Evolutionary conservation across 1,140 invertebrate genomes (phyloP), one percentile per base, ranked within the genome.

Genomic region (Bombus waltoni): DNA sequence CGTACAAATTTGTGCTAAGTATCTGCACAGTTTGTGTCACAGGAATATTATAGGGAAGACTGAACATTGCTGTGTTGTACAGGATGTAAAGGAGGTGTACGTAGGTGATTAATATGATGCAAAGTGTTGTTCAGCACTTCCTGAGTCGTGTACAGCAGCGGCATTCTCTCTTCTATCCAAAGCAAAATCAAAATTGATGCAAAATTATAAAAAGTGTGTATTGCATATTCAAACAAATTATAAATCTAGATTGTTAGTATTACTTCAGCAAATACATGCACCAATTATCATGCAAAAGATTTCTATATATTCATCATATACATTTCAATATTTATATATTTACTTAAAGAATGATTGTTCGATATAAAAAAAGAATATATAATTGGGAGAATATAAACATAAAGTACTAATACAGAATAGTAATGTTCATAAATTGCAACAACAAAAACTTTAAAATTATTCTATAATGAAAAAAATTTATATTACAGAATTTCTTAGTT

Each of bases 51-150:
- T 44, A 90, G 90, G 88, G 90, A 94, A 90, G 93, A 92, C 75
- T 92, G 92, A 90, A 92, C 91, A 89, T 93, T 94, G 89, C 92
- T 93, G 91, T 89, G 89, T 91, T 88, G 72, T 68, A 94, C 89
- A 92, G 93, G 92, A 92, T 93, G 92, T 90, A 94, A 91, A 84
- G 93, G 91, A 82, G 93, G 91, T 92, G 93, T 91, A 92, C 92
- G 91, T 91, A 93, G 92, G 91, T 93, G 92, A 88, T 93, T 92
- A 82, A 93, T 92, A 90, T 94, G 94, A 93, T 95, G 94, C 88
- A 95, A 93, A 91, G 94, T 94, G 93, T 95, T 95, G 94, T 93
- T 94, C 92, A 95, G 92, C 92, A 95, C 93, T 91, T 95, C 93
- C 89, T 94, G 92, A 91, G 91, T 95, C 85, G 94, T 95, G 91